Evolutionary conservation across 1,140 invertebrate species (phyloP).

Genomic region (Saccostrea echinata): DNA sequence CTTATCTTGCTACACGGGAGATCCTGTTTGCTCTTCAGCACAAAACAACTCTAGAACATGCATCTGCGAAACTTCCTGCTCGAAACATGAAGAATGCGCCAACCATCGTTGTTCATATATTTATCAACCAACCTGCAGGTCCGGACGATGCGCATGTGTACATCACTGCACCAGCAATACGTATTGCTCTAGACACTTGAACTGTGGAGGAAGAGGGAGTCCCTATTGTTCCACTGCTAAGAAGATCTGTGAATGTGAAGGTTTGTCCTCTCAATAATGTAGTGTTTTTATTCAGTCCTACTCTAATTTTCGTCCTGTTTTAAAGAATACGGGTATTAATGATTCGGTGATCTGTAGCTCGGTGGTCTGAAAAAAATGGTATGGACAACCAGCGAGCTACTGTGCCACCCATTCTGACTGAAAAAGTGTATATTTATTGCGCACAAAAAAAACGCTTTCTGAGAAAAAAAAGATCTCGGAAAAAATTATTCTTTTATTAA

Average conservation of each 20-base stretch:
- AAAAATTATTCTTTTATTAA: too few relatives aligned
- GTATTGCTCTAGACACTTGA: not conserved
- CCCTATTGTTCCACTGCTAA: not conserved
- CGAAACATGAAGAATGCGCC: not conserved
- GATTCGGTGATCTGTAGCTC: too few relatives aligned
- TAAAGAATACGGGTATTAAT: too few relatives aligned
- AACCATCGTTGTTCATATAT: not conserved
- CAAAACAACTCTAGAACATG: conserved; percentile 8
- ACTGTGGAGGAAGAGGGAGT: not conserved
- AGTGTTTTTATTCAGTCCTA: not conserved
- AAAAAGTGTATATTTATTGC: too few relatives aligned
- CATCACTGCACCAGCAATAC: not conserved
- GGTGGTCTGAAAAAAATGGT: too few relatives aligned
- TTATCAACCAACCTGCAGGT: not conserved
- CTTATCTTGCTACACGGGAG: not conserved
- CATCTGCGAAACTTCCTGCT: not conserved
- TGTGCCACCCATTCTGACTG: too few relatives aligned
- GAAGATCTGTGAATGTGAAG: not conserved
- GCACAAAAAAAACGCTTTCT: too few relatives aligned
- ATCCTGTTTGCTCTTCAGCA: not conserved
- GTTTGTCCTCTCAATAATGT: not conserved
- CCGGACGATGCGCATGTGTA: not conserved
- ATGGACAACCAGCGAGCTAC: too few relatives aligned
- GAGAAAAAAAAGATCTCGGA: too few relatives aligned
- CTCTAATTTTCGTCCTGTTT: too few relatives aligned